Base-by-base conservation (phyloP, 2,797 vertebrate species). In the Margarornis squamiger region DNA sequence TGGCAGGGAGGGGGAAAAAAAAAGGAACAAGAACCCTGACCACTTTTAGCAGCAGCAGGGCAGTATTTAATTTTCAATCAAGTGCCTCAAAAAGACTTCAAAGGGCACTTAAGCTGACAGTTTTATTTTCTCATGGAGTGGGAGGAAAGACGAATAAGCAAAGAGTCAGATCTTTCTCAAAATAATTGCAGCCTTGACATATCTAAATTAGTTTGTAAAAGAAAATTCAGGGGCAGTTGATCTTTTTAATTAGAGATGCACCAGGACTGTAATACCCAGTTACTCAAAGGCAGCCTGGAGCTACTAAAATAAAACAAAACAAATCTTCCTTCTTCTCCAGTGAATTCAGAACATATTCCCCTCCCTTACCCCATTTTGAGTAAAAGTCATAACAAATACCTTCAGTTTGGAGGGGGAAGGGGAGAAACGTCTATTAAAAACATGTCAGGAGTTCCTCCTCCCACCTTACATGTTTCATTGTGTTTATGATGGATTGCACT, bases 171-270 rank as follows among this genome's bases (percentile, higher is more conserved):
- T 98, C 97, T 97, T 97, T 97, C 97, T 97, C 97, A 97, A 97
- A 98, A 98, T 98, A 98, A 98, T 97, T 98, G 97, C 96, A 96
- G 92, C 87, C 90, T 94, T 98, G 97, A 97, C 97, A 96, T 97
- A 97, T 93, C 97, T 97, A 98, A 98, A 98, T 98, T 97, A 97
- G 96, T 98, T 97, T 97, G 95, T 95, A 97, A 97, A 98, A 97
- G 96, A 98, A 98, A 98, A 97, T 93, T 97, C 95, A 95, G 97
- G 95, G 93, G 96, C 97, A 97, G 96, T 97, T 97, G 97, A 97
- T 98, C 96, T 97, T 98, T 97, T 97, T 98, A 98, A 98, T 98
- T 98, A 97, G 97, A 97, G 97, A 95, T 96, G 94, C 90, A 97
- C 92, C 81, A 95, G 88, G 91, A 97, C 83, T 62, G 55, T 95